Conservation (phyloP, 2,113 vertebrate genomes). For the Oreochromis spilurus region DNA sequence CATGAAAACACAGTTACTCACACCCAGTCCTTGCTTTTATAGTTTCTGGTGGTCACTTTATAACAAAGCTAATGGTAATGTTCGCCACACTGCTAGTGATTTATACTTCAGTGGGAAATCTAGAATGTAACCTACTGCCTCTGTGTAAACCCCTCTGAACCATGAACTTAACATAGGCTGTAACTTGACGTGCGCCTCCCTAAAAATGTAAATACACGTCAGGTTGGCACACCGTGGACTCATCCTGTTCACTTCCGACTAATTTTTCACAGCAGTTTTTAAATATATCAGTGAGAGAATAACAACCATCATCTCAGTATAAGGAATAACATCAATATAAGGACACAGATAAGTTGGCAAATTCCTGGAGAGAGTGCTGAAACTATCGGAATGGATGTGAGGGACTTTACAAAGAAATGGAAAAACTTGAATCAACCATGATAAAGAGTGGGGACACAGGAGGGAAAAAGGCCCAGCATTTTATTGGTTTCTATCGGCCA, state of each 20-base stretch:
- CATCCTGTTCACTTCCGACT: background rate
- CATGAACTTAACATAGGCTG: background rate
- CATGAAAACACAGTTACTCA: background rate
- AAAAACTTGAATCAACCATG: background rate
- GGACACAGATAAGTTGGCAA: background rate
- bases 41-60: background rate
- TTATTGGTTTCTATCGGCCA: background rate
- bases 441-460: background rate
- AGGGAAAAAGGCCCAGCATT: background rate
- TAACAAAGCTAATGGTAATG: background rate
- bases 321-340: background rate
- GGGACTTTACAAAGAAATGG: background rate
- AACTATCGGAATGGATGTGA: background rate
- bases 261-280: background rate
- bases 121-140: background rate
- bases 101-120: background rate
- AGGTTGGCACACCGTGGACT: background rate
- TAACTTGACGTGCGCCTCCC: background rate
- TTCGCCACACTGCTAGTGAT: background rate
- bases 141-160: background rate
- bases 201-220: background rate
- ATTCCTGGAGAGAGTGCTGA: background rate
- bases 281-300: background rate
- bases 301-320: background rate
- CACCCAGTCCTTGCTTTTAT: background rate